Evolutionary conservation across 2,113 vertebrate species (phyloP), one percentile per base, ranked within the genome.

Genomic region (Pungitius pungitius): DNA sequence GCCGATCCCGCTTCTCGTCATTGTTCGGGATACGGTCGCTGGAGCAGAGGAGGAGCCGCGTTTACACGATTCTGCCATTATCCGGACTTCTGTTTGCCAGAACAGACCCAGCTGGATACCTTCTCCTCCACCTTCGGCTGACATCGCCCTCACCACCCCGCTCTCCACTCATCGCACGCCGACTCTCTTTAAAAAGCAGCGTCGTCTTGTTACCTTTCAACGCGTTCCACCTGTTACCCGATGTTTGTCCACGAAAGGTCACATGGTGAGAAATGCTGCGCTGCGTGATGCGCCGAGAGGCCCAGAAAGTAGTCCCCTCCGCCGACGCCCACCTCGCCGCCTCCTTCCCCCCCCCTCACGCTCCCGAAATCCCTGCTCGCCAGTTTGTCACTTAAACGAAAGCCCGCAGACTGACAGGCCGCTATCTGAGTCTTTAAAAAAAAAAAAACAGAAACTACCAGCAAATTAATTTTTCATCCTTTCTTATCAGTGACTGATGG

Each of bases 401-500:
- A 45, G 74, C 75, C 79, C 65, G 11, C 78, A 83, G 85, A 92
- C 88, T 92, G 91, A 93, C 91, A 92, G 91, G 71, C 87, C 64
- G 52, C 86, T 80, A 85, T 92, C 85, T 61, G 77, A 86, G 86
- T 83, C 87, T 89, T 90, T 84, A 90, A 92, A 91, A 88, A 14
- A 43, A 30, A 30, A 30, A 30, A 30, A 1, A n/a, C n/a, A n/a
- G 84, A 80, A 90, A 91, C 88, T 79, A 93, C 70, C 85, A 90
- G 83, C 77, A 78, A 88, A 94, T 94, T 15, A 90, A 94, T 93
- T 92, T 94, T 94, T 93, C 79, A 94, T 94, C 83, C 86, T 92
- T 86, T 89, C 83, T 90, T 91, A 90, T 90, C 90, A 86, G 90
- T 91, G 92, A 93, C 87, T 87, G 90, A 92, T 91, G 88, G 75